Conservation (phyloP, 2,888 invertebrate species). For the Camptogramma bilineatum region DNA sequence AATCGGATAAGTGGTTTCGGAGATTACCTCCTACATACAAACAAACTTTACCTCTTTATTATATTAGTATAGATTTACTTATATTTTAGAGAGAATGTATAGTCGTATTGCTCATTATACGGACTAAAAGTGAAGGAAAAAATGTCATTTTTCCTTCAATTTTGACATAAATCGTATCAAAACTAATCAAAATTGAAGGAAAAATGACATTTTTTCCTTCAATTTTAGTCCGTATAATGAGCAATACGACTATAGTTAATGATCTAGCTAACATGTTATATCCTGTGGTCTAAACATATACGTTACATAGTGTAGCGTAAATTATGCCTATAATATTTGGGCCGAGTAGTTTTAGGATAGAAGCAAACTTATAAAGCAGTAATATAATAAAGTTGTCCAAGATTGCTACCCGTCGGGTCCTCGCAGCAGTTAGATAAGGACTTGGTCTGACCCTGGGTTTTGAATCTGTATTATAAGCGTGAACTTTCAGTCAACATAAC, state of each 20-base stretch:
- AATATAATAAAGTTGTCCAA: conserved; percentile 21
- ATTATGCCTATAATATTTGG: conserved; percentile 40
- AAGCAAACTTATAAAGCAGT: conserved; percentile 14
- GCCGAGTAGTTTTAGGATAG: conserved; percentile 33
- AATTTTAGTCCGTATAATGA: too few species aligned
- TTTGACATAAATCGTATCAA: too few species aligned
- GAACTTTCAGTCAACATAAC: not conserved
- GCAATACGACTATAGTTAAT: not conserved
- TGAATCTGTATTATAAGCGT: conserved; percentile 3
- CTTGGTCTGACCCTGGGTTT: conserved; percentile 3
- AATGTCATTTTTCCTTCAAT: too few species aligned
- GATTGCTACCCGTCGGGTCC: conserved; percentile 6
- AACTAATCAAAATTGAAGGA: too few species aligned
- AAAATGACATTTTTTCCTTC: too few species aligned
- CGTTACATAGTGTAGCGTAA: conserved; percentile 37
- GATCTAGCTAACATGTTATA: conserved; percentile 14
- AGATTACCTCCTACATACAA: too few species aligned
- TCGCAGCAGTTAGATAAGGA: conserved; percentile 11
- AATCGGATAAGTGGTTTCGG: too few species aligned
- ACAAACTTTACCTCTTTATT: too few species aligned
- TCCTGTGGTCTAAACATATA: conserved; percentile 17
- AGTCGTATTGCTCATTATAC: too few species aligned
- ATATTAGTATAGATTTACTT: too few species aligned
- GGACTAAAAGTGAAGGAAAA: too few species aligned
- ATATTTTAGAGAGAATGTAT: too few species aligned